Evolutionary conservation across 2,797 vertebrate species (phyloP).

Genomic region (Tinamus major): DNA sequence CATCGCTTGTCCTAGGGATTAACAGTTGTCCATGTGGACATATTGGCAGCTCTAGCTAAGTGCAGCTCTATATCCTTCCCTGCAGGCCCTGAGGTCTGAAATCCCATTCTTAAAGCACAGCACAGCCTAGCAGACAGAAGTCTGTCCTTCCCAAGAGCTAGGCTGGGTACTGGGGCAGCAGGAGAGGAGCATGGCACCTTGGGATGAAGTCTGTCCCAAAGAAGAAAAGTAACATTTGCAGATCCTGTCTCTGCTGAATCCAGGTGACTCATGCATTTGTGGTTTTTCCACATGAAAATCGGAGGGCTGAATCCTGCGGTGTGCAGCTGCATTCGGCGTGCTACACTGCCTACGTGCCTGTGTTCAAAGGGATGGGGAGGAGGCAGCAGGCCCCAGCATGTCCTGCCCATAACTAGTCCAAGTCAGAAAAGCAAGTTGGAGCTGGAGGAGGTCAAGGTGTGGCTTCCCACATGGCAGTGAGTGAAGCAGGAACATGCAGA

Average conservation of each 20-base stretch:
- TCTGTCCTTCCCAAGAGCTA: neutral
- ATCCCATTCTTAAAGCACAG: neutral
- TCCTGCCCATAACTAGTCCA: slow-evolving; percentile 50
- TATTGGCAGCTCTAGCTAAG: too few species aligned
- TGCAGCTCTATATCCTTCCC: neutral
- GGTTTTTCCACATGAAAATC: neutral
- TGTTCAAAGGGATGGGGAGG: slow-evolving; percentile 55
- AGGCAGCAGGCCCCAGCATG: slow-evolving; percentile 72
- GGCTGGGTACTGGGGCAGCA: rapidly evolving
- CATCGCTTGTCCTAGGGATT: rapidly evolving
- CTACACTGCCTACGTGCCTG: slow-evolving; percentile 65
- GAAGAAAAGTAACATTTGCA: neutral
- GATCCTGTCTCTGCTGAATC: neutral
- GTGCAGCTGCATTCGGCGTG: slow-evolving; percentile 13
- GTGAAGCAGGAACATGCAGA: neutral
- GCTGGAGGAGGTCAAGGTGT: slow-evolving; percentile 76
- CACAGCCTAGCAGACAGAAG: neutral
- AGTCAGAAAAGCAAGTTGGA: slow-evolving; percentile 76
- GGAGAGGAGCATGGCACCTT: neutral
- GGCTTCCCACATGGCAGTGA: slow-evolving; percentile 49
- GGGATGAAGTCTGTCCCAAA: neutral
- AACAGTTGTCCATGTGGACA: neutral
- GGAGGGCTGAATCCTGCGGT: neutral
- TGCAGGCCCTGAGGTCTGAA: neutral
- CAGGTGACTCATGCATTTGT: slow-evolving; percentile 23